These are phyloP conservation scores for Caerostris extrusa DNA, from an alignment of 1,140 invertebrate species.

Conservation along the genomic window DNA sequence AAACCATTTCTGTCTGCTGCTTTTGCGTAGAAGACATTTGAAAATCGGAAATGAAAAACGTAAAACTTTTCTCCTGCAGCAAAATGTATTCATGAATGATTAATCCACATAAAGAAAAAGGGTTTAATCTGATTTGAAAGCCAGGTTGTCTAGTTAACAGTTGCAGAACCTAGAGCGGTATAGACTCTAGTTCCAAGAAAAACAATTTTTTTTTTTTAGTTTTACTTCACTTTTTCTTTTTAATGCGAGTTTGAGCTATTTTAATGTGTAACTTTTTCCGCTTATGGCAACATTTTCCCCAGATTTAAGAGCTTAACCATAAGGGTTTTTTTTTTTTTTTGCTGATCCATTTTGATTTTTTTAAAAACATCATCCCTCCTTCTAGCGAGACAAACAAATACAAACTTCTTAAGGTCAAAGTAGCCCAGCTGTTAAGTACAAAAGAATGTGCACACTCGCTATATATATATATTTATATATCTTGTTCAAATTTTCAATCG, in stretches of 20 bases:
- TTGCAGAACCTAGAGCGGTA: neutral
- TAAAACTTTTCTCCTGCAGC: neutral
- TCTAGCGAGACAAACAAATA: neutral
- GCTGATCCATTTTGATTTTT: constrained; percentile 11
- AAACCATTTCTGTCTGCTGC: neutral
- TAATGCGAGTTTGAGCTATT: neutral
- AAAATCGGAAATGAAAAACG: neutral
- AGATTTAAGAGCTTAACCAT: neutral
- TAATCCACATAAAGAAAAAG: constrained; percentile 8
- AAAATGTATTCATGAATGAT: constrained; percentile 31
- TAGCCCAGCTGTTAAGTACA: neutral
- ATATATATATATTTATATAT: no score
- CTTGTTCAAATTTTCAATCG: no score
- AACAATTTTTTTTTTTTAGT: neutral
- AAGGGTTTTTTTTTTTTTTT: neutral
- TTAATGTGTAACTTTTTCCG: constrained; percentile 6
- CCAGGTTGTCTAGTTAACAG: constrained; percentile 19
- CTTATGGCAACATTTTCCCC: neutral
- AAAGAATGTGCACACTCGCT: neutral
- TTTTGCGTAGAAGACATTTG: neutral
- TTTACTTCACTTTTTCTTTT: neutral
- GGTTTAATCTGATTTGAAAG: constrained; percentile 28
- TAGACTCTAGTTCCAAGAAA: neutral
- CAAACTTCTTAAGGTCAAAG: constrained; percentile 19
- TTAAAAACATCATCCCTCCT: constrained; percentile 4